Conservation (phyloP, 2,113 vertebrate species). For the Salvelinus alpinus region DNA sequence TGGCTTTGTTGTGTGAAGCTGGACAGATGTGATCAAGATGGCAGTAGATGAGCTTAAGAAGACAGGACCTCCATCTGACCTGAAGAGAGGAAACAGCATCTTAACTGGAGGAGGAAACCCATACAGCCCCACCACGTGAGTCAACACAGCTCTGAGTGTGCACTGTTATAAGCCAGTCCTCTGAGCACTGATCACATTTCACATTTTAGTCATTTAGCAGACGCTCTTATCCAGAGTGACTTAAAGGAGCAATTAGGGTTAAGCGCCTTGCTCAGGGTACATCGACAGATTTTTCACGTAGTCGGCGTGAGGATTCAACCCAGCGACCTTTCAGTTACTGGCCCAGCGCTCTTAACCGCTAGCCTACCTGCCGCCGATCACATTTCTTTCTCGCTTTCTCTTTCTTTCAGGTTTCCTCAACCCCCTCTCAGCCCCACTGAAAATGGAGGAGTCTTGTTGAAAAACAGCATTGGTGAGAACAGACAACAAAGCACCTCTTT, state of each 20-base stretch:
- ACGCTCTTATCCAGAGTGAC: no score
- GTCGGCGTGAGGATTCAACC: no score
- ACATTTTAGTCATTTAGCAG: no score
- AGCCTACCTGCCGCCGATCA: no score
- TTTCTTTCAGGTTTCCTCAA: slow-evolving; percentile 25
- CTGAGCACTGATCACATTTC: background rate
- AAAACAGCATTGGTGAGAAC: slow-evolving; percentile 61
- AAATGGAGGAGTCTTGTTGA: slow-evolving; percentile 62
- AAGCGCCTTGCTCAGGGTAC: no score
- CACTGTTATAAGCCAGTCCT: background rate
- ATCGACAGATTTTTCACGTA: no score
- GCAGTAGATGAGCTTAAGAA: slow-evolving; percentile 73
- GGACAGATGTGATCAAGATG: slow-evolving; percentile 68
- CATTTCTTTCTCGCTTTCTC: background rate
- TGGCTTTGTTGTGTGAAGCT: slow-evolving; percentile 53
- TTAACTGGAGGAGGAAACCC: slow-evolving; percentile 28
- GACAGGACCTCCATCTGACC: slow-evolving; percentile 42
- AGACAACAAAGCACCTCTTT: background rate
- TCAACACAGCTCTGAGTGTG: slow-evolving; percentile 3
- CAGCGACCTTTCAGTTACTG: no score
- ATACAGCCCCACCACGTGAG: slow-evolving; percentile 55
- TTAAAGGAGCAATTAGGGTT: no score
- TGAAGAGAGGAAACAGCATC: slow-evolving; percentile 4
- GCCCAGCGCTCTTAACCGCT: no score
- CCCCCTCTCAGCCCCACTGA: slow-evolving; percentile 65